Conservation (phyloP, 2,888 invertebrate genomes). For the Diarsia rubi region DNA sequence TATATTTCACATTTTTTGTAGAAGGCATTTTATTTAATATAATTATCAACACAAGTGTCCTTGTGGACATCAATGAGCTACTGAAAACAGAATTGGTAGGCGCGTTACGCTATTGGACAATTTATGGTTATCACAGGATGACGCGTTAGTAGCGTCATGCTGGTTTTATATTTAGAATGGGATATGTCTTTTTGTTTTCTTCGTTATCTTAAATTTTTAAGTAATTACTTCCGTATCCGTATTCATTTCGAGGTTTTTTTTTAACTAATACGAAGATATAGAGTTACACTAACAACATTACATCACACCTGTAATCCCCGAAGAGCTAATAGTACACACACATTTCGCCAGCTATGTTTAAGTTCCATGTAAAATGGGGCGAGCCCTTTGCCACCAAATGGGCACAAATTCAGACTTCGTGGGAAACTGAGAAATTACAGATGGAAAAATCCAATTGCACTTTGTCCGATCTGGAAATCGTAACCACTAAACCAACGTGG, state of each 20-base stretch:
- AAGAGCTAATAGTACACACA: too few species aligned
- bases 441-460: too few species aligned
- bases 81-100: constrained; percentile 22
- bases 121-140: constrained; percentile 29
- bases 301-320: too few species aligned
- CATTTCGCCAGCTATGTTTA: too few species aligned
- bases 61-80: constrained; percentile 7
- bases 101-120: background rate
- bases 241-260: background rate
- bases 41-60: constrained; percentile 21
- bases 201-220: background rate
- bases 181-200: background rate
- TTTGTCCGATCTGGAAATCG: too few species aligned
- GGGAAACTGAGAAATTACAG: too few species aligned
- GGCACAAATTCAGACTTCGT: too few species aligned
- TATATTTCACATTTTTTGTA: background rate
- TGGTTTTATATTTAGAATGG: background rate
- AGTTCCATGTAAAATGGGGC: too few species aligned
- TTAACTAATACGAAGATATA: background rate
- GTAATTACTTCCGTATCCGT: constrained; percentile 1
- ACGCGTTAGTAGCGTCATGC: constrained; percentile 9
- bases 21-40: constrained; percentile 6
- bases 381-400: too few species aligned
- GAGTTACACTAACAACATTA: too few species aligned
- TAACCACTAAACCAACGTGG: too few species aligned